These are phyloP conservation scores for Nylanderia fulva DNA, from an alignment of 1,140 invertebrate genomes.

Conservation along the genomic window DNA sequence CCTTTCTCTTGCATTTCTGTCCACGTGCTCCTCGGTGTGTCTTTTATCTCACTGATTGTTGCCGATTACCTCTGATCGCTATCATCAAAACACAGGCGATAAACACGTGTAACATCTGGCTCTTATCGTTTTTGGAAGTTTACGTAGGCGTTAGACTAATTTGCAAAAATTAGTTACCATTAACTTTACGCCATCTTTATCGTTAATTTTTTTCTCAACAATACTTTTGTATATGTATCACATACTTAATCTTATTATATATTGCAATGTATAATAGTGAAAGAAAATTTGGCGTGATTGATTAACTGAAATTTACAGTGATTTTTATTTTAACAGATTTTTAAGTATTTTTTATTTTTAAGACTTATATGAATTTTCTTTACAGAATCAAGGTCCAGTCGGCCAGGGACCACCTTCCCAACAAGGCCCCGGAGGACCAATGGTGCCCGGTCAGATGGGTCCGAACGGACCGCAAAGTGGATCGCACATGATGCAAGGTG, in stretches of 20 bases:
- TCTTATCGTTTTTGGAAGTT: background rate
- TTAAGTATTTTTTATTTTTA: background rate
- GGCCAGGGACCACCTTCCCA: slow-evolving; percentile 67
- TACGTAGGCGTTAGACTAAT: background rate
- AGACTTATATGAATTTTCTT: slow-evolving; percentile 12
- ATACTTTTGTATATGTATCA: background rate
- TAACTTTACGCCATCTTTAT: background rate
- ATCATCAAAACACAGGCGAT: background rate
- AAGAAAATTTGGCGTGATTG: background rate
- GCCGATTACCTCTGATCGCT: background rate
- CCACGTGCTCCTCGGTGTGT: background rate
- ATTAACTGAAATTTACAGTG: background rate
- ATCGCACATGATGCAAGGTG: slow-evolving; percentile 77
- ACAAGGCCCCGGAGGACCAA: slow-evolving; percentile 71
- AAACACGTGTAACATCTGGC: background rate
- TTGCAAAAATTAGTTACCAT: background rate
- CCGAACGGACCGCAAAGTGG: slow-evolving; percentile 78
- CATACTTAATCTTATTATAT: background rate
- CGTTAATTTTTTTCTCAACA: background rate
- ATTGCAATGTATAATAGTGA: background rate
- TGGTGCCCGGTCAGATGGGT: slow-evolving; percentile 78
- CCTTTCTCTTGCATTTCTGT: background rate
- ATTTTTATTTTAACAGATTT: too few relatives aligned
- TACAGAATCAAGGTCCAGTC: slow-evolving; percentile 75
- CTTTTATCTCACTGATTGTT: background rate